Evolutionary conservation across 2,113 vertebrate genomes (phyloP).

Genomic region (Perccottus glenii): DNA sequence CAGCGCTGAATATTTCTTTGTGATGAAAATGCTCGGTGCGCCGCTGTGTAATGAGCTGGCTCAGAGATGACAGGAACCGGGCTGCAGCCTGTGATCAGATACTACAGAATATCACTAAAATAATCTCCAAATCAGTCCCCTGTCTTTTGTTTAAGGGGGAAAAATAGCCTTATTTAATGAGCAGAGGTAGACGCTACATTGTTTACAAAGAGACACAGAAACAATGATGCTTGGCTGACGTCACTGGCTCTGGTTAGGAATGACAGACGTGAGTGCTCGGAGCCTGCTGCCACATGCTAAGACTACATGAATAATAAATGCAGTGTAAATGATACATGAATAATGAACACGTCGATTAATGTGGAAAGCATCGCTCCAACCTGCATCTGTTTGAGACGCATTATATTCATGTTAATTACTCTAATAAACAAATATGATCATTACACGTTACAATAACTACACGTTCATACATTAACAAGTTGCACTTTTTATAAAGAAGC

Average conservation of each 20-base stretch:
- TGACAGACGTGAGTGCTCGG: not conserved
- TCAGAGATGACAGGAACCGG: not conserved
- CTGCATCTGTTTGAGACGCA: not conserved
- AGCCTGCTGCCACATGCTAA: not conserved
- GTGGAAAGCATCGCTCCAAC: not conserved
- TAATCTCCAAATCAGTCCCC: not conserved
- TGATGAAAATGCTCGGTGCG: not conserved
- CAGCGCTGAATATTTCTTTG: not conserved
- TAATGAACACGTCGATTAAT: not conserved
- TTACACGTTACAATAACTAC: not conserved
- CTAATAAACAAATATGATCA: not conserved
- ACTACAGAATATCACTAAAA: not conserved
- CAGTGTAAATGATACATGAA: slow-evolving; percentile 2
- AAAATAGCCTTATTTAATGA: not conserved
- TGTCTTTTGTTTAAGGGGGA: not conserved
- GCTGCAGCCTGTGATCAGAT: not conserved
- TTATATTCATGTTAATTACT: not conserved
- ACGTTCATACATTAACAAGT: not conserved
- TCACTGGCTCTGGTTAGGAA: not conserved
- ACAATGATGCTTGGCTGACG: not conserved
- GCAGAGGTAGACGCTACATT: too few relatives aligned
- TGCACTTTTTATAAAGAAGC: too few relatives aligned
- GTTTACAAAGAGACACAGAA: not conserved
- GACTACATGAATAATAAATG: slow-evolving; percentile 3
- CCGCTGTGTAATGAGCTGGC: slow-evolving; percentile 5